These are phyloP conservation scores for Mormyrus hasselquistii DNA, from an alignment of 2,797 vertebrate genomes.

Conservation along the genomic window DNA sequence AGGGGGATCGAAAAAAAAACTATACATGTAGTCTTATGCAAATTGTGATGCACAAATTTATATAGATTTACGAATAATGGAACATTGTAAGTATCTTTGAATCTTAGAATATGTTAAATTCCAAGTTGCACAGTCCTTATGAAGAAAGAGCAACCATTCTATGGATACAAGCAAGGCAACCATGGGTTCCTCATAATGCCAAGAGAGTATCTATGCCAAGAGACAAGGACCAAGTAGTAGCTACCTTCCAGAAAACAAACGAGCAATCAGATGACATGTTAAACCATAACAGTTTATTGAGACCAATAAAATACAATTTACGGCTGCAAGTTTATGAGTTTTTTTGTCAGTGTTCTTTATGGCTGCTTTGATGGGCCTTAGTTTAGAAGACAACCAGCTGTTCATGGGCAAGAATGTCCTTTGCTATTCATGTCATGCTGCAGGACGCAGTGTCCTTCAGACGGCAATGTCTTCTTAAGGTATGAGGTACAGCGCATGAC, in stretches of 20 bases:
- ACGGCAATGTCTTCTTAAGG: constrained; percentile 14
- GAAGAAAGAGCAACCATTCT: background rate
- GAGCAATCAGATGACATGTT: constrained; percentile 34
- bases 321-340: constrained; percentile 30
- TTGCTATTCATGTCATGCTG: constrained; percentile 24
- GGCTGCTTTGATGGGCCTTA: constrained; percentile 30
- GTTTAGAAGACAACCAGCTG: constrained; percentile 38
- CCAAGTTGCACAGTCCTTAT: background rate
- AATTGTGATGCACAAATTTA: background rate
- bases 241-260: constrained; percentile 37
- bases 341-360: constrained; percentile 32
- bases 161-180: constrained; percentile 8
- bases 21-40: background rate
- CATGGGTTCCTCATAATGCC: constrained; percentile 10
- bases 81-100: background rate
- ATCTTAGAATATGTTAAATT: constrained; percentile 13
- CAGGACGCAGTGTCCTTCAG: background rate
- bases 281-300: constrained; percentile 46
- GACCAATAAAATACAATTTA: constrained; percentile 37
- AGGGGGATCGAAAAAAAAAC: background rate
- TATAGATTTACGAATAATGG: background rate
- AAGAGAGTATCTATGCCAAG: constrained; percentile 34
- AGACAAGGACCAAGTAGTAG: constrained; percentile 35
- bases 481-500: constrained; percentile 20
- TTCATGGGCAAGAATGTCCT: constrained; percentile 35